Evolutionary conservation across 2,113 vertebrate species (phyloP), one percentile per base, ranked within the genome.

Genomic region (Tyrannus savana): DNA sequence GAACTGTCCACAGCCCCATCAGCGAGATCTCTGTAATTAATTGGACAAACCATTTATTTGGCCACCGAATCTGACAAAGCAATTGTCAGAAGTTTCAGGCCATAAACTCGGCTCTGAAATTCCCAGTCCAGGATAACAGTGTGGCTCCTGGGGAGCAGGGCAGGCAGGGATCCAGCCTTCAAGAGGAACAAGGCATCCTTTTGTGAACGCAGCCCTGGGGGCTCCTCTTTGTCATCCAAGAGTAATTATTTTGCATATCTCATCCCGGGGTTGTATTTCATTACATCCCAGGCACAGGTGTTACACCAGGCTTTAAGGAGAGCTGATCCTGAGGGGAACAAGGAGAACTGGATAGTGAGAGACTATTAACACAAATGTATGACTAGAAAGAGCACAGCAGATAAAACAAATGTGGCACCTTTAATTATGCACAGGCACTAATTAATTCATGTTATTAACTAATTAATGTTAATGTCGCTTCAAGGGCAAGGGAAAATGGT

Each of bases 401-500:
- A 60, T 62, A 69, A 82, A 93, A 46, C 39, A 85, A 89, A 89
- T 52, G 59, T 4, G 11, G 9, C 15, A 0, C 30, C 28, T 74
- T 90, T 77, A 80, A 88, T 86, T 80, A 83, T 62, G 47, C 18
- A 46, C 14, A 67, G 50, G 79, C 86, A 84, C 42, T 86, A 95
- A 93, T 92, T 90, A 91, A 88, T 77, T 85, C 37, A 37, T 62
- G 15, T 69, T 92, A 56, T 86, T 76, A 88, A 92, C 52, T 91
- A 92, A 92, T 86, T 81, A 93, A 93, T 60, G 39, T n/a, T 41
- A 52, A 52, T 52, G 50, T 92, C n/a, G 14, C 55, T 96, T 84
- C 49, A 80, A 94, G 55, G 84, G 35, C 44, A 52, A 90, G 60
- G 84, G 52, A 67, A 90, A 90, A 88, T 4, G 6, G 82, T 37